Percentiles rank a stretch among this genome's conserved stretches.
Conservation (phyloP, 2,888 invertebrate genomes). For the Mesorhabditis belari region DNA sequence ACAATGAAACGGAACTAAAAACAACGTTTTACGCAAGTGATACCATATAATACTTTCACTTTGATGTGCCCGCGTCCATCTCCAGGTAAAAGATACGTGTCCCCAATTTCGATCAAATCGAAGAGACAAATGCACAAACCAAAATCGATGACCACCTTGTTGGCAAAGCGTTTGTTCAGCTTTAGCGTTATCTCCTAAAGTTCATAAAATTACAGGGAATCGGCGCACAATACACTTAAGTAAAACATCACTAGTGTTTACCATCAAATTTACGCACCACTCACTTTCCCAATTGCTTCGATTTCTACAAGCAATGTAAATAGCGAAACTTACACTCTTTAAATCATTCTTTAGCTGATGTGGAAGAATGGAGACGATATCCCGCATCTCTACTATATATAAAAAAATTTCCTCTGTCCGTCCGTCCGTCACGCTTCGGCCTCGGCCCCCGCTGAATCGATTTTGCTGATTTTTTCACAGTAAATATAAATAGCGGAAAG, state of each 20-base stretch:
- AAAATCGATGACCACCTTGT: slow-evolving; percentile 86
- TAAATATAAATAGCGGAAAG: no score
- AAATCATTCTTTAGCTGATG: slow-evolving; percentile 35
- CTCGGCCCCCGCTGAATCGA: no score
- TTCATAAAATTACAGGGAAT: not conserved
- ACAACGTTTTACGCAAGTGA: no score
- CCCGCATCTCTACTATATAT: no score
- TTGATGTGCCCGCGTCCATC: slow-evolving; percentile 39
- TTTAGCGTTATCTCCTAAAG: no score
- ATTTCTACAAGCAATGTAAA: no score
- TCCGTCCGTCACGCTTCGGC: no score
- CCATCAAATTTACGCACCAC: no score
- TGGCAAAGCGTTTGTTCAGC: slow-evolving; percentile 87
- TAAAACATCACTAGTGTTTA: no score
- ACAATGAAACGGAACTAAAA: slow-evolving; percentile 83
- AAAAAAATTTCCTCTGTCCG: no score
- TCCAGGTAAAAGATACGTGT: slow-evolving; percentile 71
- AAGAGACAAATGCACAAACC: slow-evolving; percentile 88
- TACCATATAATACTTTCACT: slow-evolving; percentile 39
- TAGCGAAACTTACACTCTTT: slow-evolving; percentile 13
- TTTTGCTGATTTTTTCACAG: no score
- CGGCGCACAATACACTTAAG: slow-evolving; percentile 18
- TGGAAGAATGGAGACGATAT: slow-evolving; percentile 42
- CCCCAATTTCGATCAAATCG: slow-evolving; percentile 79
- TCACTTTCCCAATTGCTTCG: no score